Percentiles rank a stretch among this genome's conserved stretches.
Evolutionary conservation across 2,888 invertebrate genomes (phyloP).

Genomic region (Drosophila imparisetae): DNA sequence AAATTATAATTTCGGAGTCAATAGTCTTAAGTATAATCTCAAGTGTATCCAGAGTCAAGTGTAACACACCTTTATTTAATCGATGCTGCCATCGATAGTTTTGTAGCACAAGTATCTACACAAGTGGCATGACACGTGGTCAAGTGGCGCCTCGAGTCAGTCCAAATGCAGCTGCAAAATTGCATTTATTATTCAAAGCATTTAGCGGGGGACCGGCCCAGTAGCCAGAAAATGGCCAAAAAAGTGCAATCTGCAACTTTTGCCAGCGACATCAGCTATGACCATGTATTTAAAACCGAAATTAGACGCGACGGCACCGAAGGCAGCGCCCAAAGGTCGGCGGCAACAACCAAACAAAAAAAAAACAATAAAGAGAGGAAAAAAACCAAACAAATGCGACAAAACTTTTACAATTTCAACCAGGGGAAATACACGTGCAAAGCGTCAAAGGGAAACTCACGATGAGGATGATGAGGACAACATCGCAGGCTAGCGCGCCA

Average conservation of each 20-base stretch:
- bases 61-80: neutral
- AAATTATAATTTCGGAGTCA: neutral
- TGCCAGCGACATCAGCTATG: conserved; percentile 63
- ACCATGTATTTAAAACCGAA: conserved; percentile 74
- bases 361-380: conserved; percentile 5
- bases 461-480: conserved; percentile 15
- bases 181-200: conserved; percentile 62
- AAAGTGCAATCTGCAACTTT: conserved; percentile 67
- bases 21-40: neutral
- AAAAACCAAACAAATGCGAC: conserved; percentile 46
- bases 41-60: neutral
- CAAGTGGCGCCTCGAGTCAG: conserved; percentile 17
- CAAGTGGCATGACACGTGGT: neutral
- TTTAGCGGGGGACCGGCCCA: conserved; percentile 34
- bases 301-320: conserved; percentile 70
- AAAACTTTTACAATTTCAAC: conserved; percentile 79
- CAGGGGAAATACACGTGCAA: conserved; percentile 75
- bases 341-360: conserved; percentile 19
- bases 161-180: conserved; percentile 23
- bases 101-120: neutral
- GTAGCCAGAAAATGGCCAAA: conserved; percentile 19
- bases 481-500: conserved; percentile 30
- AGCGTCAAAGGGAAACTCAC: conserved; percentile 67
- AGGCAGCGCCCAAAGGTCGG: conserved; percentile 66
- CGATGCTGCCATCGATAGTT: neutral